Conservation (phyloP, 2,113 vertebrate species). For the Deroptyus accipitrinus region DNA sequence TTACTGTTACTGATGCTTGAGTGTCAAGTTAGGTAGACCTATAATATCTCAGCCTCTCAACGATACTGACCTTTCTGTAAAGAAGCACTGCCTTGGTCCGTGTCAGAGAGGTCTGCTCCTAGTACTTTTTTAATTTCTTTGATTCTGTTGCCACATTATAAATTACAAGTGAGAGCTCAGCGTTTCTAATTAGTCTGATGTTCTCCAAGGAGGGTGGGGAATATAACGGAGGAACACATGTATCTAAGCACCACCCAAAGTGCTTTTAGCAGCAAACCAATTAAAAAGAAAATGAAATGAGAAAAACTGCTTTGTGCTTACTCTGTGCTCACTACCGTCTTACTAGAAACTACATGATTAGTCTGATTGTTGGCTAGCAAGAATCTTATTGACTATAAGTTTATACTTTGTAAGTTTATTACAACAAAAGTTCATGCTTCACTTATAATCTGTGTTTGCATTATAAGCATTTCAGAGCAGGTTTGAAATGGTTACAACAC, state of each 20-base stretch:
- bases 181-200: constrained; percentile 48
- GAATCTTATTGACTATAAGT: background rate
- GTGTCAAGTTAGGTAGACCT: background rate
- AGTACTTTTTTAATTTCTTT: background rate
- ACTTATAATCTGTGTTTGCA: background rate
- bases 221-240: background rate
- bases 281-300: constrained; percentile 12
- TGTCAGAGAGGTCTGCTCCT: background rate
- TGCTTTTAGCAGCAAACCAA: background rate
- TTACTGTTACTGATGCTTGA: background rate
- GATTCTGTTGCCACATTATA: constrained; percentile 34
- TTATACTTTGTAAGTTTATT: background rate
- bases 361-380: background rate
- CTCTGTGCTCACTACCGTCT: background rate
- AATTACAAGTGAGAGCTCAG: constrained; percentile 46
- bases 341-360: background rate
- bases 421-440: background rate
- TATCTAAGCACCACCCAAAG: background rate
- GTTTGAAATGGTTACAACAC: background rate
- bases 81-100: background rate
- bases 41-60: background rate
- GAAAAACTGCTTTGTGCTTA: background rate
- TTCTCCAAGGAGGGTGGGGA: background rate
- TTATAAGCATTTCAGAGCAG: background rate
- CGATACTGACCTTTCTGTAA: constrained; percentile 16